phyloP scores from a whole-genome alignment of 2,797 vertebrate genomes.

The Spinibarbus caldwelli region DNA sequence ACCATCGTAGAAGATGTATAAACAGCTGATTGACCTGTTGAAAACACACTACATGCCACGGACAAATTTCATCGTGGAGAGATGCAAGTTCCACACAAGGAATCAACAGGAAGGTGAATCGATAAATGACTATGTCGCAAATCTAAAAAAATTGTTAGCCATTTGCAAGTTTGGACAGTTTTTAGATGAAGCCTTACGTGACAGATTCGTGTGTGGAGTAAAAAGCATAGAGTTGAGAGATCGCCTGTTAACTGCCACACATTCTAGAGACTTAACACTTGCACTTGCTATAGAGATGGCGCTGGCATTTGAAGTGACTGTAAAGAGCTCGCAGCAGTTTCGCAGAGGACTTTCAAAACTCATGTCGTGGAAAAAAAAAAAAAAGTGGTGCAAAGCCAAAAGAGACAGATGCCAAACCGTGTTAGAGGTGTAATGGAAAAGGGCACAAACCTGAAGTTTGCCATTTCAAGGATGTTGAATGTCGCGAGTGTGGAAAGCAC shows the following conservation, averaged over 20 bases:
- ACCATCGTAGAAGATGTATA: constrained; percentile 25
- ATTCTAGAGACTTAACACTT: constrained; percentile 43
- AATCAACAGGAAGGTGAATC: constrained; percentile 32
- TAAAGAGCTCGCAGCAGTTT: neutral
- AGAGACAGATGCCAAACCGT: neutral
- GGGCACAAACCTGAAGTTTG: constrained; percentile 14
- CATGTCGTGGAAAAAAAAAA: constrained; percentile 35
- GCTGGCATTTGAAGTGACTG: constrained; percentile 35
- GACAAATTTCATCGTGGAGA: constrained; percentile 41
- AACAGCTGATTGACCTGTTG: constrained; percentile 14
- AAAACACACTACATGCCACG: constrained; percentile 4
- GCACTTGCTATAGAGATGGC: constrained; percentile 11
- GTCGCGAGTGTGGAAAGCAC: too few relatives aligned
- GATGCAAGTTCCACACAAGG: constrained; percentile 39
- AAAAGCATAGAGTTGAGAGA: constrained; percentile 45
- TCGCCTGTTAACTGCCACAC: constrained; percentile 37
- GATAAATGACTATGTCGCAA: constrained; percentile 50
- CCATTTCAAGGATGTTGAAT: constrained; percentile 31
- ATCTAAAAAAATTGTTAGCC: constrained; percentile 30
- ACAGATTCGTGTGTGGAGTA: constrained; percentile 44
- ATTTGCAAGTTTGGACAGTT: constrained; percentile 48
- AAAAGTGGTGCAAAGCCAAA: neutral
- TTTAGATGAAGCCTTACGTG: constrained; percentile 27
- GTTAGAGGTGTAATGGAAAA: constrained; percentile 2
- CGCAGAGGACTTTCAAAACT: constrained; percentile 7